Conservation (phyloP, 2,797 vertebrate species). For the Neoniphon sammara region DNA sequence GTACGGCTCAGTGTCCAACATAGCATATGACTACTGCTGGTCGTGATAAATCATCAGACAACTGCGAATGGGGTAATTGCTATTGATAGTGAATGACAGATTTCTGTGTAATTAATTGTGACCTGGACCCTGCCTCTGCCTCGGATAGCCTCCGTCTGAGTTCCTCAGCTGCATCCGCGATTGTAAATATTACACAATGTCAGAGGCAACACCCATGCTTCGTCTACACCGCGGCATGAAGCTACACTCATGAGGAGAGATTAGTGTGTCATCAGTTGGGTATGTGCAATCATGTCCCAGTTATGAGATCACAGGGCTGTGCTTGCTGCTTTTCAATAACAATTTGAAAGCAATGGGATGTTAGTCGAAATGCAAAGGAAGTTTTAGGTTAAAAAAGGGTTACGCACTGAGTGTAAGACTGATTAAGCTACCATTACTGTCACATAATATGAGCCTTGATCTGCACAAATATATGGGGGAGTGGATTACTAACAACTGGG, state of each 20-base stretch:
- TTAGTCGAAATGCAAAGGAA: conserved; percentile 55
- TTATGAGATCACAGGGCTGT: conserved; percentile 80
- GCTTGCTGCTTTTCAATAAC: conserved; percentile 73
- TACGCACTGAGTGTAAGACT: conserved; percentile 41
- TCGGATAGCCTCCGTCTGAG: conserved; percentile 39
- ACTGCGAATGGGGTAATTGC: conserved; percentile 32
- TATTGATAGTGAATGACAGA: conserved; percentile 61
- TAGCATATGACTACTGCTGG: conserved; percentile 29
- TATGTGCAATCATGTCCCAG: conserved; percentile 79
- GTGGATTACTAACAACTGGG: conserved; percentile 43
- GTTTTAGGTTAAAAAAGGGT: conserved; percentile 53
- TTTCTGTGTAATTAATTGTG: conserved; percentile 48
- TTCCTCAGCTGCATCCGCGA: conserved; percentile 37
- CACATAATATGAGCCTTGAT: conserved; percentile 55
- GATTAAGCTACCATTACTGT: conserved; percentile 67
- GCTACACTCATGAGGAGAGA: conserved; percentile 66
- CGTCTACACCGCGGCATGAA: conserved; percentile 64
- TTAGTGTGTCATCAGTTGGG: conserved; percentile 80
- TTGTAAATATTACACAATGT: conserved; percentile 75
- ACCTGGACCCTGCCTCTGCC: conserved; percentile 49
- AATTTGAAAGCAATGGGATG: conserved; percentile 66
- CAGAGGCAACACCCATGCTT: conserved; percentile 77
- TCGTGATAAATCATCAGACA: conserved; percentile 46
- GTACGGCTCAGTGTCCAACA: conserved; percentile 18
- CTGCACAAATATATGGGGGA: conserved; percentile 27